Evolutionary conservation across 2,113 vertebrate species (phyloP), one percentile per base, ranked within the genome.

Genomic region (Salvelinus namaycush): DNA sequence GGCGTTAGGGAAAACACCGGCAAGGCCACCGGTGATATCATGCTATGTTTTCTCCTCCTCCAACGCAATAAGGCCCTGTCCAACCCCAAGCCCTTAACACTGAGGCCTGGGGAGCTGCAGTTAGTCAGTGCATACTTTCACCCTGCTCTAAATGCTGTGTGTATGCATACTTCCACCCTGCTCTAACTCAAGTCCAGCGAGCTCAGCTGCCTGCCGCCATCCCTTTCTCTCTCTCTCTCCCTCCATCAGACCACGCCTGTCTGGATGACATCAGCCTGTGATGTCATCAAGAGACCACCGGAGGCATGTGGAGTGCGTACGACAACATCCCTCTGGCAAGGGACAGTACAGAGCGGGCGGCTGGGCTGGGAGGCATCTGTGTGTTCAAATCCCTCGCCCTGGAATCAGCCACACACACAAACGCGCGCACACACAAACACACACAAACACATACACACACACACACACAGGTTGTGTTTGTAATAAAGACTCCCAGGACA

Each of bases 261-360:
- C 87, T 81, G 76, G 54, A 85, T 94, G 92, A 93, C 91, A 94
- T 94, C 93, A 94, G 84, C 34, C 79, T 12, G 90, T 93, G 93
- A 94, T 92, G 93, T 94, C 93, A 93, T 92, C 90, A 90, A 75
- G 89, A 91, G 92, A 90, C 92, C 90, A 78, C 84, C 75, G 75
- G 77, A 92, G 89, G 90, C 90, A 87, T 83, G 86, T 78, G 66
- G 85, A 11, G 87, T 84, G 84, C 84, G 79, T 67, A 83, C 87
- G 91, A 89, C 90, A 87, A 88, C 89, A 92, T 87, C 86, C 85
- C 87, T 86, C 79, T 93, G 92, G 92, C 87, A 88, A 83, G n/a
- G 74, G 80, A 26, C 22, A 70, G 39, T 16, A n/a, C 26, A n/a
- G 39, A 44, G 39, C 60, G 22, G 4, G 18, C 22, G n/a, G 60